Conservation (phyloP, 2,113 vertebrate genomes). For the Ophiodon elongatus region DNA sequence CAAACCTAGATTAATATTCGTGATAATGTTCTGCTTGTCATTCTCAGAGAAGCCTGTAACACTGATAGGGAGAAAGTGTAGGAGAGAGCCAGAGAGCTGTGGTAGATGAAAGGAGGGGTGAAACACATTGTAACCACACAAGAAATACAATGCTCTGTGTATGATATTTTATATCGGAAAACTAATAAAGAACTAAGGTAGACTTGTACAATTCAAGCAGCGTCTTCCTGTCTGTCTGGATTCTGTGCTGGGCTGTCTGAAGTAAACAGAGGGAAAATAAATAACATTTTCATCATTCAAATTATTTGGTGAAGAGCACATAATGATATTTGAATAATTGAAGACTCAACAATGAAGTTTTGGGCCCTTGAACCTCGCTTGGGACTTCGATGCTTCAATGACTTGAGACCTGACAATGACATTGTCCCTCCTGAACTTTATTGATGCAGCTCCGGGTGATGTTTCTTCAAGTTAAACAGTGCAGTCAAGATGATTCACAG, state of each 20-base stretch:
- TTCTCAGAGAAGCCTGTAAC: slow-evolving; percentile 5
- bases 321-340: background rate
- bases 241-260: background rate
- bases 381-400: background rate
- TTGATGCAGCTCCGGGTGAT: background rate
- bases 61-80: background rate
- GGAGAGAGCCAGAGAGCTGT: background rate
- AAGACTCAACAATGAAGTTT: background rate
- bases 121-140: slow-evolving; percentile 22
- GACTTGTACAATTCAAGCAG: background rate
- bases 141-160: background rate
- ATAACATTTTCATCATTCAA: background rate
- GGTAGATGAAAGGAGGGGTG: background rate
- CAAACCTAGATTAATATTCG: slow-evolving; percentile 7
- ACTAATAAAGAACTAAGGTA: background rate
- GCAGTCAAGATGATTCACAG: background rate
- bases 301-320: background rate
- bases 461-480: background rate
- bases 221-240: background rate
- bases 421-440: background rate
- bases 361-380: background rate
- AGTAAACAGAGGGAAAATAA: background rate
- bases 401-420: background rate
- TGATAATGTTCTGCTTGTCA: slow-evolving; percentile 23
- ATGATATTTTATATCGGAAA: background rate